Evolutionary conservation across 2,888 invertebrate species (phyloP), one percentile per base, ranked within the genome.

Genomic region (Cerceris ruficornis): DNA sequence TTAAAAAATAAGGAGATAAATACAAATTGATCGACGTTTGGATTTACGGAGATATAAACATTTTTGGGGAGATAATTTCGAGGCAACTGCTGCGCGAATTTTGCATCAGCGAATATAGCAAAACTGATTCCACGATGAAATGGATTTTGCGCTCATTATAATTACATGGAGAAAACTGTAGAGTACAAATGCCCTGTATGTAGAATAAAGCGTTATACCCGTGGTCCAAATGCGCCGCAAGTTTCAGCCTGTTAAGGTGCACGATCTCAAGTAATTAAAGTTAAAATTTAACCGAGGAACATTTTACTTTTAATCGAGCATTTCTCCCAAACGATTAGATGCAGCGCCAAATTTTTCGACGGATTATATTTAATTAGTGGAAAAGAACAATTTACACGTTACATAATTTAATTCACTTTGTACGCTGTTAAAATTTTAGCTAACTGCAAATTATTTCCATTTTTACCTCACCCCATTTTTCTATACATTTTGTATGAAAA

Each of bases 241-340:
- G 64, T 55, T 69, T 59, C 69, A 42, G 50, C 46, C 62, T 52
- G 15, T 28, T 5, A 43, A 65, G 59, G 43, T 62, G 49, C 57
- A 69, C 75, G 65, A 75, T 75, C 76, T 57, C 64, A 39, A 65
- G 62, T 69, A 77, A 77, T 70, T 75, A 61, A 69, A 75, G 69
- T 75, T 69, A 52, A 69, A 65, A 77, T 75, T 77, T 65, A 69
- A 64, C 65, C 59, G 59, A 68, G 75, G 57, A 46, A 17, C 49
- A 8, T 43, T 55, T n/a, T 39, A 43, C 15, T 74, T 28, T 28
- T 28, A 28, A 28, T 28, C 28, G 28, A 28, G 2, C 28, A 28
- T 4, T 28, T 28, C 28, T 28, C 28, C 28, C 28, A 28, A 28
- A 28, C 28, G 28, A 28, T 28, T 28, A 28, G 28, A 28, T 28